Conservation (phyloP, 2,888 invertebrate species). For the Ariolimax columbianus region DNA sequence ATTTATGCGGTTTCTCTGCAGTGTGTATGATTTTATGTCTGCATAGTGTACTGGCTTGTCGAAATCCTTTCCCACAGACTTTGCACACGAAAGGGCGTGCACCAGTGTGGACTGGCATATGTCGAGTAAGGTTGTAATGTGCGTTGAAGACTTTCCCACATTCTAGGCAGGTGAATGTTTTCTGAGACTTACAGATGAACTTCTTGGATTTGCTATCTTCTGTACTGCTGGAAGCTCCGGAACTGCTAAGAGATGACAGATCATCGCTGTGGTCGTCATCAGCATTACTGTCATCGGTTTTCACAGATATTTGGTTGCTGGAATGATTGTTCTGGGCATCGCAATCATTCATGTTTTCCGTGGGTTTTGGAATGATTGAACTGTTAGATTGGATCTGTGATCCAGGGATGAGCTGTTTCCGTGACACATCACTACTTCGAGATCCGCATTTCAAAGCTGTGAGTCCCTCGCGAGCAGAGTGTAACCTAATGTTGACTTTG, state of each 20-base stretch:
- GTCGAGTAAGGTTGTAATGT: constrained; percentile 97
- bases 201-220: constrained; percentile 52
- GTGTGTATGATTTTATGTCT: constrained; percentile 80
- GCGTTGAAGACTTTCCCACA: constrained; percentile 99
- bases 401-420: not conserved
- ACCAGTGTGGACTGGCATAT: constrained; percentile 99
- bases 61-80: constrained; percentile 83
- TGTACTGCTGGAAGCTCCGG: constrained; percentile 23
- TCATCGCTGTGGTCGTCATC: constrained; percentile 38
- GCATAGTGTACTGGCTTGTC: constrained; percentile 79
- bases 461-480: not conserved
- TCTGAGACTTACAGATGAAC: constrained; percentile 78
- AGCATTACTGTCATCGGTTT: constrained; percentile 35
- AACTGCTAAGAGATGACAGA: constrained; percentile 42
- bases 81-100: constrained; percentile 98
- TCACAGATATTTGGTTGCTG: constrained; percentile 3
- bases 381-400: not conserved
- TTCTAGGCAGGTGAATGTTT: constrained; percentile 95
- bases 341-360: constrained; percentile 13
- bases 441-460: not conserved
- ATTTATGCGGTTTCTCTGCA: constrained; percentile 78
- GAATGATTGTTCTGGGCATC: constrained; percentile 23
- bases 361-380: not conserved
- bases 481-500: constrained; percentile 14
- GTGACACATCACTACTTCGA: not conserved